A percentile compares a stretch with the other conserved stretches of the same genome.
Conservation (phyloP, 1,140 invertebrate genomes). For the Listronotus bonariensis region DNA sequence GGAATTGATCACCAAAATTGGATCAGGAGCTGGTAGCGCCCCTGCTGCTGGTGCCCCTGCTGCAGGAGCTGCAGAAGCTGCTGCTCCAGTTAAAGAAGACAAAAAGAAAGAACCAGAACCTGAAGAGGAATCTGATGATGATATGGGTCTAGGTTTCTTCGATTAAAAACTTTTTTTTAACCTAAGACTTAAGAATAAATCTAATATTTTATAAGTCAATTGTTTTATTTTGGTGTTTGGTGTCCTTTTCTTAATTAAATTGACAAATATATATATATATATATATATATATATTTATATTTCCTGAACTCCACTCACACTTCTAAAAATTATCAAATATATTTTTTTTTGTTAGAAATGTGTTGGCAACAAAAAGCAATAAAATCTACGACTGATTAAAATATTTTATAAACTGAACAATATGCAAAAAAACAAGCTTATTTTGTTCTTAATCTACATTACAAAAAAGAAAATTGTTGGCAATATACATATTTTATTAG, state of each 20-base stretch:
- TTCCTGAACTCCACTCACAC: too few species aligned
- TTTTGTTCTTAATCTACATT: too few species aligned
- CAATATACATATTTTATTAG: too few species aligned
- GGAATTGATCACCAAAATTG: constrained; percentile 93
- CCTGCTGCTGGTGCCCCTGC: constrained; percentile 61
- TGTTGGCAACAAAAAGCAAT: too few species aligned
- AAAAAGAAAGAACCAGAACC: constrained; percentile 85
- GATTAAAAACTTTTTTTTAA: constrained; percentile 62
- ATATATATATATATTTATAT: too few species aligned
- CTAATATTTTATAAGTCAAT: constrained; percentile 12
- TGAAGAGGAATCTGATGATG: constrained; percentile 89
- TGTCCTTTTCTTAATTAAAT: neutral
- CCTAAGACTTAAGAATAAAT: constrained; percentile 50
- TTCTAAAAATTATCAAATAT: too few species aligned
- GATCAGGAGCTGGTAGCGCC: constrained; percentile 82
- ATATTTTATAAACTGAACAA: too few species aligned
- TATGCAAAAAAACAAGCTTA: too few species aligned
- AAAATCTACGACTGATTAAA: too few species aligned
- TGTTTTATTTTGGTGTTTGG: neutral
- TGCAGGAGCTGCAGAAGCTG: constrained; percentile 70
- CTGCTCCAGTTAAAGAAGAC: constrained; percentile 71
- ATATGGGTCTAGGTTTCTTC: constrained; percentile 93
- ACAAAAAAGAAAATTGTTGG: too few species aligned
- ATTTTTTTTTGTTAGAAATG: too few species aligned
- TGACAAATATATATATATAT: too few species aligned